Base-by-base conservation (phyloP, 2,888 invertebrate genomes). In the Aromia moschata region DNA sequence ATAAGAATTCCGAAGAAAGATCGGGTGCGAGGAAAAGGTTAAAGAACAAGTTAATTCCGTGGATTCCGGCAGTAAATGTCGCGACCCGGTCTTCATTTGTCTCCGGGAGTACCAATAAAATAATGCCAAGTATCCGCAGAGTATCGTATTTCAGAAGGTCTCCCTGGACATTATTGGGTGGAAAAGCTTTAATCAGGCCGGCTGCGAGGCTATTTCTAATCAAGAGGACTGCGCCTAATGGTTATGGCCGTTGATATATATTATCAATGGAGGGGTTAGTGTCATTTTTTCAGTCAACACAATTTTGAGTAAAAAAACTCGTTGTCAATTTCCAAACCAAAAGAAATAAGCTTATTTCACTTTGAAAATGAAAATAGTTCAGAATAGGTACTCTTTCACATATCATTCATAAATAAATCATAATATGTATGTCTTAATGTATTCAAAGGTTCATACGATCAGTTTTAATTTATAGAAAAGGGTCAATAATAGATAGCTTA, bases 1-100 rank as follows among this genome's bases (percentile, higher is more conserved):
- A 41, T 41, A 18, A 10, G 2, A 18, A 18, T 16, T 20, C 17
- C 33, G 33, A 16, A 11, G 33, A 7, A n/a, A 16, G 25, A n/a
- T 51, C 20, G 16, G 11, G 14, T 4, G 30, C 25, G 16, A 40
- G 20, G 51, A 51, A 51, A 51, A 49, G 49, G 49, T 49, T 49
- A 49, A 38, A 37, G 49, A 49, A 49, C 37, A 49, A 49, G 37
- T 51, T 38, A 37, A 57, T 58, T 56, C 56, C 30, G 46, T 57
- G 57, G 58, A 58, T 64, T 62, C 51, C 55, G 65, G 74, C 75
- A 77, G 77, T 81, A 80, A 80, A 79, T 79, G 81, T 81, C 81
- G 79, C 74, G 80, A 81, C 80, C 81, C 77, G 78, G 73, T 76
- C 77, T 79, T 77, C 80, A 80, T 81, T 80, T 80, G 79, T 81